phyloP scores from a whole-genome alignment of 2,888 invertebrate genomes.

The Drosophila birchii region DNA sequence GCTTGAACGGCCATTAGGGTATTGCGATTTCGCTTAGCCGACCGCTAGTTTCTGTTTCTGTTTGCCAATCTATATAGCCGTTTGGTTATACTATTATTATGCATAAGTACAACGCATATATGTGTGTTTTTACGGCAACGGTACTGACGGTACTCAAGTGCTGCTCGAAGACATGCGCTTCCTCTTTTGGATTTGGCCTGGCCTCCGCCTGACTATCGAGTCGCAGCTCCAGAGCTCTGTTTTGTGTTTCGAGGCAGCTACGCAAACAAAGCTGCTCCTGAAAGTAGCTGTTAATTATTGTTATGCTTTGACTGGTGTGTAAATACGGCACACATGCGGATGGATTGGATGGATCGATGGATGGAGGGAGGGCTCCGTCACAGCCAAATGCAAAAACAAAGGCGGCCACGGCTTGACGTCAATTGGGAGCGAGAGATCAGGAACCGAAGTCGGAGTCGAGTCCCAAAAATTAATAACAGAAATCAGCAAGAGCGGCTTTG shows the following conservation, averaged over 20 bases:
- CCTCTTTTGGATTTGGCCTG: slow-evolving; percentile 62
- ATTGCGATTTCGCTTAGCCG: slow-evolving; percentile 18
- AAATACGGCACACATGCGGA: slow-evolving; percentile 39
- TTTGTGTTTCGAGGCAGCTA: slow-evolving; percentile 58
- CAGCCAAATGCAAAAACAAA: slow-evolving; percentile 50
- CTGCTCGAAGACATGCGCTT: slow-evolving; percentile 74
- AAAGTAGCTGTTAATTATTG: slow-evolving; percentile 63
- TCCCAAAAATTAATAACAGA: slow-evolving; percentile 35
- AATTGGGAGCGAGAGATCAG: slow-evolving; percentile 49
- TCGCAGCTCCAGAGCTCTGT: slow-evolving; percentile 21
- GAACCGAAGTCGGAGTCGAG: slow-evolving; percentile 31
- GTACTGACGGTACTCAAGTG: slow-evolving; percentile 55
- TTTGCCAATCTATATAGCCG: slow-evolving; percentile 29
- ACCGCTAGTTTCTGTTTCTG: slow-evolving; percentile 15
- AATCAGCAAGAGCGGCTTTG: slow-evolving; percentile 21
- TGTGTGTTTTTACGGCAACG: slow-evolving; percentile 11
- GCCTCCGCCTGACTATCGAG: slow-evolving; percentile 16
- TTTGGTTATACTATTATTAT: slow-evolving; percentile 24
- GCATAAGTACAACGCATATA: slow-evolving; percentile 26
- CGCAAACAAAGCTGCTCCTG: slow-evolving; percentile 71
- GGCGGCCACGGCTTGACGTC: slow-evolving; percentile 60
- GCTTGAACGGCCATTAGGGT: slow-evolving; percentile 20
- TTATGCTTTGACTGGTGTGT: slow-evolving; percentile 45
- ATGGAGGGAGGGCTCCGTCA: slow-evolving; percentile 19
- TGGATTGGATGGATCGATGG: slow-evolving; percentile 17